Base-by-base conservation (phyloP, 2,113 vertebrate genomes). In the Xiphophorus maculatus region DNA sequence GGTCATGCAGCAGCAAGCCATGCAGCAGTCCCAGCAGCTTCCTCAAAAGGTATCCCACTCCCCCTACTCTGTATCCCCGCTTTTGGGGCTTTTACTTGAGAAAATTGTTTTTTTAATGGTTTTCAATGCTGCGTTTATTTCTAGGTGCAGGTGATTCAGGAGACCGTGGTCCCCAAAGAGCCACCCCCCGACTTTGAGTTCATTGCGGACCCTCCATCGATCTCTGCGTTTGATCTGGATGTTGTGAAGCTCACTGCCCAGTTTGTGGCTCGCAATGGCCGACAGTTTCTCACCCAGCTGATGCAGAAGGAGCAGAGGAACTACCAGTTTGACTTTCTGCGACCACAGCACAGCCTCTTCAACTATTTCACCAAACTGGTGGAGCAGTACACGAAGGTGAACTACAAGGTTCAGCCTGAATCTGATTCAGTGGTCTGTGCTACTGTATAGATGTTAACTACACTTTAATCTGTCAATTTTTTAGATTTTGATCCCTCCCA, bases 301-400 rank as follows among this genome's bases (percentile, higher is more conserved):
- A 99, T 99, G 98, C 97, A 99, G 93, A 99, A 99, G 37, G 98
- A 99, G 76, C 98, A 99, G 93, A 95, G 98, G 82, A 99, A 99
- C 94, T 99, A 98, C 82, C 97, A 99, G 89, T 99, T 99, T 88
- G 98, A 99, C 86, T 99, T 99, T 82, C 94, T 99, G 58, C 95
- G 98, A 1, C 98, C 98, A 0, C 98, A 99, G 86, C 98, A 99
- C 94, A 99, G 98, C 73, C 97, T 99, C 42, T 99, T 99, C 85
- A 99, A 98, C 91, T 99, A 99, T 89, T 99, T 99, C 87, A 99
- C 98, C 17, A 99, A 99, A 88, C 94, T 99, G 87, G 98, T 99
- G 67, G 98, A 99, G 12, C 98, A 99, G 91, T 99, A 99, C 82
- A 99, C 98, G 1, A 99, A 99, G 97, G 98, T 99, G 90, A 73